Evolutionary conservation across 2,113 vertebrate species (phyloP), one percentile per base, ranked within the genome.

Genomic region (Argyrosomus japonicus): DNA sequence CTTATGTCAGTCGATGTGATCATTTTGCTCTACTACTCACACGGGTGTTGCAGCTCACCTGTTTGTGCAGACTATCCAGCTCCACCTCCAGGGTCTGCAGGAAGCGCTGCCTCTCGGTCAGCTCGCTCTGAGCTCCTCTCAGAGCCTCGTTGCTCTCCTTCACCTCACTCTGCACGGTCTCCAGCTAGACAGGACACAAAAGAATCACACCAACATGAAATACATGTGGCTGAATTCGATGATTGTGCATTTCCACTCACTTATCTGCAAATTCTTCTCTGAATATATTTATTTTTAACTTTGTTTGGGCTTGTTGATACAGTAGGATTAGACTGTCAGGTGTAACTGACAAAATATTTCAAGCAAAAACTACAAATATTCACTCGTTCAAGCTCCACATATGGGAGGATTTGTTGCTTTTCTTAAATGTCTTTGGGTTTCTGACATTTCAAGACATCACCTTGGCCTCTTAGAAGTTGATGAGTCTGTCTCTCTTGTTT

Each of bases 41-140:
- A 15, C 29, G 4, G 32, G 14, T 47, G 73, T 0, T 61, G 48
- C 21, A 17, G 81, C 81, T 89, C 88, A 96, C 96, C 95, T 96
- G 95, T 77, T 95, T 96, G 81, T 95, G 95, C 67, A 96, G 92
- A 70, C 93, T 91, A 45, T 96, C 95, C 84, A 96, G 91, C 86
- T 96, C 95, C 87, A 95, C 93, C 84, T 96, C 94, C 79, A 95
- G 92, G 19, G 72, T 92, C 89, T 96, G 96, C 85, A 96, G 91
- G 89, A 93, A 95, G 84, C 96, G 95, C 57, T 96, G 95, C 71
- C 94, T 91, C 88, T 96, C 96, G 0, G 78, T 90, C 60, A 96
- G 87, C 90, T 96, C 95, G 13, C 85, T 76, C 88, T 95, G 94
- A 50, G 94, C 85, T 11, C 75, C 82, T 45, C 94, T 91, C 84